Evolutionary conservation across 2,797 vertebrate species (phyloP).

Genomic region (Lepus oiostolus): DNA sequence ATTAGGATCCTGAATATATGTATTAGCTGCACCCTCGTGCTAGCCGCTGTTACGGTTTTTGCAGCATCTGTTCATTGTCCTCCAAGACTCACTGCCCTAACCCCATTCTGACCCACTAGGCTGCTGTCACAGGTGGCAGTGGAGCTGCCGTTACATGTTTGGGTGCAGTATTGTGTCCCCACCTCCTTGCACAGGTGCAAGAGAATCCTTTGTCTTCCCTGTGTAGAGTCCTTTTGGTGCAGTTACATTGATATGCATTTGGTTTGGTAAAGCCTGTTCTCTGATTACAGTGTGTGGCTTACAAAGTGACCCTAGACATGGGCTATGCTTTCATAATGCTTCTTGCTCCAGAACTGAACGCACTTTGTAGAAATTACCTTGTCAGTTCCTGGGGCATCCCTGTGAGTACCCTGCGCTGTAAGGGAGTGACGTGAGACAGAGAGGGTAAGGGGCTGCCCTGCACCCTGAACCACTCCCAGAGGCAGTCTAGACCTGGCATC

Average conservation of each 20-base stretch:
- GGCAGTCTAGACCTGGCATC: background rate
- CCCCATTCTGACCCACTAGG: accelerated
- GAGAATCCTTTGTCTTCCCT: background rate
- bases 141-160: background rate
- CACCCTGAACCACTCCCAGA: background rate
- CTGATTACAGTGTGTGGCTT: background rate
- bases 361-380: background rate
- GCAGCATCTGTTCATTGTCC: background rate
- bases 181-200: no score
- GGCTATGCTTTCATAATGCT: background rate
- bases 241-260: background rate
- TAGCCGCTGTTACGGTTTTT: background rate
- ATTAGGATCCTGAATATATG: background rate
- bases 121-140: background rate
- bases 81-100: background rate
- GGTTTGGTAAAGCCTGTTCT: slow-evolving; percentile 22
- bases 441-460: background rate
- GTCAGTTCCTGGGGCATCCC: background rate
- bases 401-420: background rate
- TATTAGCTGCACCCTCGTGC: background rate
- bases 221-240: background rate
- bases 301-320: background rate
- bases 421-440: background rate
- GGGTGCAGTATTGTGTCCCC: background rate
- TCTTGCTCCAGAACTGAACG: background rate